Conservation (phyloP, 2,797 vertebrate species). For the Mormyrus proboscirostris region DNA sequence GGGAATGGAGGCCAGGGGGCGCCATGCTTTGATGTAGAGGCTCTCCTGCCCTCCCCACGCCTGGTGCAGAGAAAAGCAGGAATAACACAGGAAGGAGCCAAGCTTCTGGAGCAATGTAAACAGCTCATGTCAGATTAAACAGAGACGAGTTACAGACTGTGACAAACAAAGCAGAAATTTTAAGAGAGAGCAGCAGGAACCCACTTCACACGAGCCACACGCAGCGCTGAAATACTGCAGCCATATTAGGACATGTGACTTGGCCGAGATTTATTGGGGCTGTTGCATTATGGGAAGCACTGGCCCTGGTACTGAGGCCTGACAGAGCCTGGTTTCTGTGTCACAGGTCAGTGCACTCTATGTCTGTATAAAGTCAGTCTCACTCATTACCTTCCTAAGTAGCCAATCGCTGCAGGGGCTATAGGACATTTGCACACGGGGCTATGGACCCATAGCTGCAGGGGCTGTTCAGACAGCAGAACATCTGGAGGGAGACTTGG, state of each 20-base stretch:
- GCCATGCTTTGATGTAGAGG: not conserved
- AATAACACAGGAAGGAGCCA: not conserved
- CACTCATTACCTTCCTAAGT: not conserved
- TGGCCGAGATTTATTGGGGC: not conserved
- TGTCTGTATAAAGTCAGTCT: not conserved
- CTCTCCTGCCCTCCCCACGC: not conserved
- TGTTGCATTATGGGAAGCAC: not conserved
- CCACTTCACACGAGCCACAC: not conserved
- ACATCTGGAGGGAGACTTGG: not conserved
- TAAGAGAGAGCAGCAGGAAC: not conserved
- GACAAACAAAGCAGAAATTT: not conserved
- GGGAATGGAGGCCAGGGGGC: not conserved
- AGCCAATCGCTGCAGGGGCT: not conserved
- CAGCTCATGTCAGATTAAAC: not conserved
- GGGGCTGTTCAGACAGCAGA: not conserved
- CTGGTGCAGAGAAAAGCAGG: not conserved
- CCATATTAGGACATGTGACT: slow-evolving; percentile 1
- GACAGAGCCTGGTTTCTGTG: not conserved
- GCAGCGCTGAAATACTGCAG: not conserved
- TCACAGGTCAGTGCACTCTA: not conserved
- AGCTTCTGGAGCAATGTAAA: not conserved
- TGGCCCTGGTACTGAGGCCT: not conserved
- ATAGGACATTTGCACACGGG: not conserved
- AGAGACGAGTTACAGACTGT: not conserved
- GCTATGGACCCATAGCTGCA: not conserved